Percentiles rank a stretch among this genome's conserved stretches.
Evolutionary conservation across 2,888 invertebrate genomes (phyloP).

Genomic region (Drosophila antonietae): DNA sequence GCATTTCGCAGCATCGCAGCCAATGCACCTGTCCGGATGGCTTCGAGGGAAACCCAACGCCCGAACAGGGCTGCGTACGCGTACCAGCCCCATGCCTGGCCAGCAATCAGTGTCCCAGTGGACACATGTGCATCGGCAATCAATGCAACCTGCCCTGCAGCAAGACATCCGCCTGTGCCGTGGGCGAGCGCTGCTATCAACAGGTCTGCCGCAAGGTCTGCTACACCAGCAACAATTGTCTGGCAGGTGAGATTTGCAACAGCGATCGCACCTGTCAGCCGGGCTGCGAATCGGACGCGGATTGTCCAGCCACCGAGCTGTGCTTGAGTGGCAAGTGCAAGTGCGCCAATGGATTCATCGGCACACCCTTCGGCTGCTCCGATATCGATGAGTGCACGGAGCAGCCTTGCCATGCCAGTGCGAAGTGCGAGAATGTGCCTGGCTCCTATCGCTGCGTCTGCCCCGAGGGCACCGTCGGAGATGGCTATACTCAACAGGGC

Average conservation of each 20-base stretch:
- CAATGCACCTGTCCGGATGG: conserved; percentile 93
- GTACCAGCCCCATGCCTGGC: conserved; percentile 89
- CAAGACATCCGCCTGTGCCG: conserved; percentile 90
- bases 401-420: conserved; percentile 91
- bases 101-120: conserved; percentile 90
- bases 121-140: conserved; percentile 91
- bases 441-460: conserved; percentile 93
- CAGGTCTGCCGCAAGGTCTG: conserved; percentile 93
- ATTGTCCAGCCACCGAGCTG: conserved; percentile 92
- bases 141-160: conserved; percentile 92
- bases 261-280: conserved; percentile 91
- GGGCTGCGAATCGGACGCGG: conserved; percentile 92
- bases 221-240: conserved; percentile 94
- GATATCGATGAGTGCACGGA: conserved; percentile 94
- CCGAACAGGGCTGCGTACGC: conserved; percentile 95
- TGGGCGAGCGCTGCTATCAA: conserved; percentile 93
- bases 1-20: conserved; percentile 90
- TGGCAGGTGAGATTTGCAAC: conserved; percentile 94
- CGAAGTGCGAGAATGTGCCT: conserved; percentile 91
- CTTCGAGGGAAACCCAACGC: conserved; percentile 94
- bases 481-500: conserved; percentile 89
- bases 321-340: conserved; percentile 91
- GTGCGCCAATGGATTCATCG: conserved; percentile 91
- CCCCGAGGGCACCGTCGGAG: conserved; percentile 91
- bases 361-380: conserved; percentile 90